A percentile compares a stretch with the other conserved stretches of the same genome.
Conservation (phyloP, 2,797 vertebrate genomes). For the Mycteria americana region DNA sequence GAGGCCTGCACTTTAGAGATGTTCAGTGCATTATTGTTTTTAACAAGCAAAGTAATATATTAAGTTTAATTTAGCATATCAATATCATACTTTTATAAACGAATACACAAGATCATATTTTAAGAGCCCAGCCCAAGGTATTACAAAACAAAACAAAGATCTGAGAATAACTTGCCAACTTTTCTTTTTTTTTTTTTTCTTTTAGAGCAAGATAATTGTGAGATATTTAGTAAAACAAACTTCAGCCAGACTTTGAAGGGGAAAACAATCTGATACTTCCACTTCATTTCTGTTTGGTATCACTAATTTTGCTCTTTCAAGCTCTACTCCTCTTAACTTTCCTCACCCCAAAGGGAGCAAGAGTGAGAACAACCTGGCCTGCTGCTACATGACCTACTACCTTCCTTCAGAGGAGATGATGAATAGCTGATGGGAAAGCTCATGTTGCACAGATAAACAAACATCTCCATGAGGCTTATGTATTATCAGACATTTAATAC, state of each 20-base stretch:
- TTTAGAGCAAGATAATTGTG: not conserved
- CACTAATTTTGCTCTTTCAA: not conserved
- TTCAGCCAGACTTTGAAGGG: not conserved
- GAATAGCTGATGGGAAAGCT: not conserved
- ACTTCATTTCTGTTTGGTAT: not conserved
- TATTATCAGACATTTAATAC: not conserved
- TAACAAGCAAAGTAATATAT: not conserved
- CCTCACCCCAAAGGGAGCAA: not conserved
- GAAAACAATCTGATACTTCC: not conserved
- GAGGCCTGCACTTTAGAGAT: not conserved
- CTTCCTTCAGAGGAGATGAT: not conserved
- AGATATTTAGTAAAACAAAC: not conserved
- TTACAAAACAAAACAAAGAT: not conserved
- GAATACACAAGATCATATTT: not conserved
- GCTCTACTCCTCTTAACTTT: not conserved
- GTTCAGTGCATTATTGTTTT: not conserved
- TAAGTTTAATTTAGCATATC: not conserved
- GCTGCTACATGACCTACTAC: not conserved
- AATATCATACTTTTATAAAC: not conserved
- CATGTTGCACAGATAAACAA: not conserved
- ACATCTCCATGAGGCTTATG: not conserved
- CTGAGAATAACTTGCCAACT: not conserved
- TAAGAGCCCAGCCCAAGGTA: not conserved
- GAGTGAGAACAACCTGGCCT: not conserved
- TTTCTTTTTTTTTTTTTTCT: not conserved